Evolutionary conservation across 2,797 vertebrate species (phyloP).

Genomic region (Muscicapa comitata): DNA sequence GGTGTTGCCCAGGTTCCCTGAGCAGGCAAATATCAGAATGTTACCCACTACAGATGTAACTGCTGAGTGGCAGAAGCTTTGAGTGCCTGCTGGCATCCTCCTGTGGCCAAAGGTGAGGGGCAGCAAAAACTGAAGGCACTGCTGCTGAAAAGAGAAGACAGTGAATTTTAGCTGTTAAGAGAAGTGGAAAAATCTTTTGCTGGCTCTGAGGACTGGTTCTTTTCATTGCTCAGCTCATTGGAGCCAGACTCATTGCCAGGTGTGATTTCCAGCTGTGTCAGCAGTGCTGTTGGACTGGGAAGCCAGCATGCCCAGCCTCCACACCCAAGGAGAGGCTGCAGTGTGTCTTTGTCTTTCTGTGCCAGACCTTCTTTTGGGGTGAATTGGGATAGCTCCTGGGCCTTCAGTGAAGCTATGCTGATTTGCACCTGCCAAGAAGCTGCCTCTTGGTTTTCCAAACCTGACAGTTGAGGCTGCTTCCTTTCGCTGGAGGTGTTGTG

Average conservation of each 20-base stretch:
- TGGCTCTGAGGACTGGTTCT: neutral
- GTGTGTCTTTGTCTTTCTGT: neutral
- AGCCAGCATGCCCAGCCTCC: neutral
- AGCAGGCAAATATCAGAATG: neutral
- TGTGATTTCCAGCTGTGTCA: neutral
- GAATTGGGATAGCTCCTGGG: neutral
- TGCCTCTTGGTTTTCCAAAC: neutral
- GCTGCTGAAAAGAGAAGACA: neutral
- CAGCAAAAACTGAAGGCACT: neutral
- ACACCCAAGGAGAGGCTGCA: neutral
- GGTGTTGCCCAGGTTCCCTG: neutral
- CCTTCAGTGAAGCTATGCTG: neutral
- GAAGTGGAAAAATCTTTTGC: neutral
- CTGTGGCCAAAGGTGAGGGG: neutral
- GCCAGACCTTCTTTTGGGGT: neutral
- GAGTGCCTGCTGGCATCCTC: neutral
- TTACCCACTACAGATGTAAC: neutral
- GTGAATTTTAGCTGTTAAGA: neutral
- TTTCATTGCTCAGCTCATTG: neutral
- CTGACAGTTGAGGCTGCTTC: fast-evolving
- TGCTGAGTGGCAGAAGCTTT: neutral
- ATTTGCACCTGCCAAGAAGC: neutral
- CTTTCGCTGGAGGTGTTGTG: fast-evolving
- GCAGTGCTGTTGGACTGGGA: neutral
- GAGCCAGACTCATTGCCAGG: neutral